Evolutionary conservation across 2,888 invertebrate species (phyloP), one percentile per base, ranked within the genome.

Genomic region (Oligia fasciuncula): DNA sequence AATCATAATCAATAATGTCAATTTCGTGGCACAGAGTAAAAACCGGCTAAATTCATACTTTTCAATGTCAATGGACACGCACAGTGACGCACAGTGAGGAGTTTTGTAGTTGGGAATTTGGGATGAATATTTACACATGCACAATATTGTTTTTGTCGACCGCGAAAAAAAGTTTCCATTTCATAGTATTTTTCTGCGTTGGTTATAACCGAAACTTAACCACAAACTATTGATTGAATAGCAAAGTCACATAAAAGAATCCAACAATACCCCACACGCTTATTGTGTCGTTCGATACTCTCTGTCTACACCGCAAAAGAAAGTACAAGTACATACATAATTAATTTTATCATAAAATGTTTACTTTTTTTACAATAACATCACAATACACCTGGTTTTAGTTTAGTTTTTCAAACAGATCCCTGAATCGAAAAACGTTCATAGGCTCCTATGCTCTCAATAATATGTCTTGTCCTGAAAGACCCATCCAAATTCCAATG

Each of bases 21-120:
- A 63, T 29, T 54, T 40, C 0, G 0, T 9, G 0, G 6, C 43
- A 80, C 81, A 81, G 76, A 75, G n/a, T 81, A 69, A 62, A 63
- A 65, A 71, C 0, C 49, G 11, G 49, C 11, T 1, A 49, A 29
- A 29, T 35, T 35, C 29, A 29, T 29, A 29, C 29, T 29, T 29
- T 29, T 29, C 29, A 35, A 35, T 35, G 35, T 29, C 35, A 35
- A 35, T 35, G 46, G 23, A 66, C 66, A 23, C 14, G 23, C 43
- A 17, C 8, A 35, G 63, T 63, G 8, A 63, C 14, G 23, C 43
- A 17, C 8, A 63, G 63, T 63, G 8, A 63, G 9, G 19, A 14
- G 13, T 35, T 29, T 17, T 35, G 1, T 19, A 35, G 17, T 35
- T 35, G 35, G 8, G 17, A 63, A 35, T 8, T 35, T 35, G 35